Evolutionary conservation across 2,113 vertebrate genomes (phyloP).

Genomic region (Pterophyllum scalare): DNA sequence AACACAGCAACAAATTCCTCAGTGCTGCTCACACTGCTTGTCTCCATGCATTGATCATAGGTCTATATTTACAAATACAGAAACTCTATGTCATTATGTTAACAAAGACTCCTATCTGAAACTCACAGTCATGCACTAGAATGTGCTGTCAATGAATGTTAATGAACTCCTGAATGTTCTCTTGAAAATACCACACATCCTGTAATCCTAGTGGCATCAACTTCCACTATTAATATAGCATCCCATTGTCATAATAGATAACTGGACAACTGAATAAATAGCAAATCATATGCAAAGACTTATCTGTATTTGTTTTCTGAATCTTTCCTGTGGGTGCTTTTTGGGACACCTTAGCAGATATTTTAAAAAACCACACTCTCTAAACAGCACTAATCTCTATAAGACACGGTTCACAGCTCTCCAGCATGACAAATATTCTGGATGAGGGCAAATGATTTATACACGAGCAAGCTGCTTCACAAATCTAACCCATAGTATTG

Average conservation of each 20-base stretch:
- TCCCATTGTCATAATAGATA: constrained; percentile 4
- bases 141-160: background rate
- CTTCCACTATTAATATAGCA: background rate
- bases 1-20: constrained; percentile 27
- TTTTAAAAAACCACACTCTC: background rate
- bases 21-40: background rate
- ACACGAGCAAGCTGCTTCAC: constrained; percentile 43
- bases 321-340: background rate
- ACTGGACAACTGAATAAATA: background rate
- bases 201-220: background rate
- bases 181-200: background rate
- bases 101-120: background rate
- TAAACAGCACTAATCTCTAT: constrained; percentile 42
- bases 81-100: background rate
- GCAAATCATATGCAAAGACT: background rate
- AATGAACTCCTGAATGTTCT: background rate
- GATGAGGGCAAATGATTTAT: constrained; percentile 55
- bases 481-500: constrained; percentile 44
- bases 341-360: constrained; percentile 21
- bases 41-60: constrained; percentile 26
- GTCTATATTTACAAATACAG: constrained; percentile 13
- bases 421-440: constrained; percentile 60
- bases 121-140: background rate
- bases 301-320: constrained; percentile 5
- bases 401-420: constrained; percentile 37